Evolutionary conservation across 2,888 invertebrate species (phyloP), one percentile per base, ranked within the genome.

Genomic region (Parnassius glacialis): DNA sequence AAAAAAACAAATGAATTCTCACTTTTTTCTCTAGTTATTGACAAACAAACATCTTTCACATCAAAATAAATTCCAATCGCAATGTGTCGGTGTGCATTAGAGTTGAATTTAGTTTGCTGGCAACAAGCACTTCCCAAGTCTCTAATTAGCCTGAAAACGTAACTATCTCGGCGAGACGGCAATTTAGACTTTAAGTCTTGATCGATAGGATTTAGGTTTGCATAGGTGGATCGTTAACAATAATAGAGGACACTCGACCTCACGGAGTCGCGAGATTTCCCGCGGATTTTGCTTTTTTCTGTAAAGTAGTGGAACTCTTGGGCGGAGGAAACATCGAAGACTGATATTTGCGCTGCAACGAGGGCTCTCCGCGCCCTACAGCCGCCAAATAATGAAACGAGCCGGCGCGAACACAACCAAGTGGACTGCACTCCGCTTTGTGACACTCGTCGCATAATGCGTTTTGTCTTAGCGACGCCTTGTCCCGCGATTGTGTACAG

Each of bases 81-180:
- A 62, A 66, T 72, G 69, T 78, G 72, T 60, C 5, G 12, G 53
- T 50, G 64, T 63, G 65, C 50, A 56, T 66, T 79, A 84, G 69
- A 72, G 82, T 73, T 73, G 68, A 79, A 76, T 79, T 75, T 85
- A 68, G 73, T 71, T 73, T 73, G 72, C 64, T 58, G 44, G 60
- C 45, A 45, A 60, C 62, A 63, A 67, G 70, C 69, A 69, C 72
- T 77, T 79, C 84, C 79, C 82, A 78, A 73, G 79, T 71, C 76
- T 78, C 86, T 90, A 88, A 90, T 90, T 90, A 90, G 90, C 90
- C 82, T 87, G 82, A 84, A 87, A 87, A 85, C 81, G 78, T 79
- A 78, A 78, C 75, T 77, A 73, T 70, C 67, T 55, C 52, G 50
- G 41, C 57, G 52, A 25, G 64, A 64, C 61, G 63, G 64, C 54